Evolutionary conservation across 2,113 vertebrate genomes (phyloP).

Genomic region (Gambusia holbrooki): DNA sequence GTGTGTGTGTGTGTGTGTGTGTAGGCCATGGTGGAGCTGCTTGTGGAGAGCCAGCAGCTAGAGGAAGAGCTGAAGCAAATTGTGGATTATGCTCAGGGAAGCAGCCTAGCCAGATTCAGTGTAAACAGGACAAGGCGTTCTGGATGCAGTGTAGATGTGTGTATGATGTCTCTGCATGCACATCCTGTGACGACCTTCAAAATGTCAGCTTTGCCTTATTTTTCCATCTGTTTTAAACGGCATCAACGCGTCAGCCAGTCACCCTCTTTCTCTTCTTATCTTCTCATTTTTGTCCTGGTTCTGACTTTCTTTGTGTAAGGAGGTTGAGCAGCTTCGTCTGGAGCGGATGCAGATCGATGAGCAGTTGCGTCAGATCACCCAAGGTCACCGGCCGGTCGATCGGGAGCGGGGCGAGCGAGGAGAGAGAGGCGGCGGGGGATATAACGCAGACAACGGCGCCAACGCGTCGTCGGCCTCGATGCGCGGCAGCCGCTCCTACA

Average conservation of each 20-base stretch:
- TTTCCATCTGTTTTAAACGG: background rate
- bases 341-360: constrained; percentile 98
- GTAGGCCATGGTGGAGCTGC: constrained; percentile 60
- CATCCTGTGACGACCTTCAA: constrained; percentile 7
- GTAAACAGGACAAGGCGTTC: constrained; percentile 34
- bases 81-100: constrained; percentile 49
- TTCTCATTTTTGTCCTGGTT: background rate
- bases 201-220: constrained; percentile 5
- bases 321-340: constrained; percentile 96
- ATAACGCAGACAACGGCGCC: constrained; percentile 85
- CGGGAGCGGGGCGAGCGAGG: constrained; percentile 57
- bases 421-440: constrained; percentile 86
- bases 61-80: constrained; percentile 58
- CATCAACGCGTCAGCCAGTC: background rate
- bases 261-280: background rate
- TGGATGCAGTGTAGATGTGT: constrained; percentile 60
- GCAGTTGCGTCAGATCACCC: constrained; percentile 94
- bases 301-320: constrained; percentile 73
- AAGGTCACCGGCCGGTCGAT: constrained; percentile 89
- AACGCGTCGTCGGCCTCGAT: constrained; percentile 82
- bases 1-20: constrained; percentile 49
- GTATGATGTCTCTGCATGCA: constrained; percentile 40
- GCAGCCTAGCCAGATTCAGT: constrained; percentile 59
- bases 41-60: constrained; percentile 47
- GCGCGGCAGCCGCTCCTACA: constrained; percentile 92